A percentile compares a stretch with the other conserved stretches of the same genome.
These are phyloP conservation scores for Agrotis clavis DNA, from an alignment of 2,888 invertebrate species.

Conservation along the genomic window DNA sequence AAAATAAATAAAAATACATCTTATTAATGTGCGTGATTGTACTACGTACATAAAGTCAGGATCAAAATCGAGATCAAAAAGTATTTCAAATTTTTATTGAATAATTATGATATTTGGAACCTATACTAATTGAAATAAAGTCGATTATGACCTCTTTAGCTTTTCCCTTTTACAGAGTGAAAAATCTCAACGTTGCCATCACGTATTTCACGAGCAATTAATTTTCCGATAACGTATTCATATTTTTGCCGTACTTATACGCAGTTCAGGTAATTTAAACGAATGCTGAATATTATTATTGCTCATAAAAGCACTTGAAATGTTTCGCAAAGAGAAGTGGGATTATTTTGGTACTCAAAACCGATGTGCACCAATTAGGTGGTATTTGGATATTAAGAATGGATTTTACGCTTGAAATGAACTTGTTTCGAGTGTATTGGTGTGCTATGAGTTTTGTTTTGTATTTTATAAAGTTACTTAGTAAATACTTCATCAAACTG, in stretches of 20 bases:
- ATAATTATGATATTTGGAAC: too few species aligned
- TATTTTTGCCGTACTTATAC: not conserved
- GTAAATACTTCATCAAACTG: not conserved
- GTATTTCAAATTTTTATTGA: too few species aligned
- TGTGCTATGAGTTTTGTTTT: not conserved
- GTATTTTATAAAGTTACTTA: not conserved
- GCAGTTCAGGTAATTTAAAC: conserved; percentile 20
- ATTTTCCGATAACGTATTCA: not conserved
- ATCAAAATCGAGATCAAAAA: too few species aligned
- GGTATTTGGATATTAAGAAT: not conserved
- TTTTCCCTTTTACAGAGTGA: not conserved
- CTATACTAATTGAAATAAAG: not conserved
- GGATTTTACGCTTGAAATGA: not conserved
- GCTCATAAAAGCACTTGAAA: conserved; percentile 12
- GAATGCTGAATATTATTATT: conserved; percentile 1
- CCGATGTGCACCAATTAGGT: conserved; percentile 21
- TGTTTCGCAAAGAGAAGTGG: conserved; percentile 9
- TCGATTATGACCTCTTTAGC: not conserved
- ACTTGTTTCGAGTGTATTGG: not conserved
- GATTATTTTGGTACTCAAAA: conserved; percentile 25
- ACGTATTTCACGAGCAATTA: not conserved
- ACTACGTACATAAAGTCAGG: too few species aligned
- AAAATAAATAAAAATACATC: too few species aligned
- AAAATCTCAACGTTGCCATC: not conserved
- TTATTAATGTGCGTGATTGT: too few species aligned